phyloP scores from a whole-genome alignment of 2,113 vertebrate genomes.

The Nyctereutes procyonoides region DNA sequence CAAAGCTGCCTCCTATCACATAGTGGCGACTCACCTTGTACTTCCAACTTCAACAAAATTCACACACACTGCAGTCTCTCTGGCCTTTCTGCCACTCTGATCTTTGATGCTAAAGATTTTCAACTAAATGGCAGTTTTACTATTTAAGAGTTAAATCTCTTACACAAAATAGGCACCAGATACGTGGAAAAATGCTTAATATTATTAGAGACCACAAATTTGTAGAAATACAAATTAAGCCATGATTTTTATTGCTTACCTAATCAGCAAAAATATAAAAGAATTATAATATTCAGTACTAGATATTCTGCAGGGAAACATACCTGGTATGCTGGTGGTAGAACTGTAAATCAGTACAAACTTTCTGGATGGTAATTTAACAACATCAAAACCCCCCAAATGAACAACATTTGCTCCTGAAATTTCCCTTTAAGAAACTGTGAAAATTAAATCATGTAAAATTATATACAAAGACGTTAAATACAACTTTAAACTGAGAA shows the following conservation, averaged over 20 bases:
- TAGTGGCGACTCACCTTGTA: conserved; percentile 7
- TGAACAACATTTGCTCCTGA: neutral
- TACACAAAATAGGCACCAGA: neutral
- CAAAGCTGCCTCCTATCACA: conserved; percentile 44
- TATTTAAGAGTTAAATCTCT: neutral
- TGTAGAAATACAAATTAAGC: conserved; percentile 35
- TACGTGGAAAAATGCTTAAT: neutral
- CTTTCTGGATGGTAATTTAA: neutral
- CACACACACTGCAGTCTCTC: neutral
- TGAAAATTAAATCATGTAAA: neutral
- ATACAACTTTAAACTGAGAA: neutral
- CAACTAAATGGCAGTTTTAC: neutral
- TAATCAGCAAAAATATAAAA: conserved; percentile 29
- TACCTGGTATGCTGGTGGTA: neutral
- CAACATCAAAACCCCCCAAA: neutral
- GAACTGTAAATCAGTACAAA: neutral
- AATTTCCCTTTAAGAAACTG: neutral
- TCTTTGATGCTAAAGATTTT: neutral
- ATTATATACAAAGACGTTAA: neutral
- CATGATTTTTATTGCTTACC: neutral
- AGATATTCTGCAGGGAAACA: neutral
- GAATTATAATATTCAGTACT: neutral
- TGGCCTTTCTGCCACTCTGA: neutral
- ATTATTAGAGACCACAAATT: neutral
- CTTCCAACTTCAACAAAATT: neutral